These are phyloP conservation scores for Watsonalla binaria DNA, from an alignment of 2,888 invertebrate species.

Conservation along the genomic window DNA sequence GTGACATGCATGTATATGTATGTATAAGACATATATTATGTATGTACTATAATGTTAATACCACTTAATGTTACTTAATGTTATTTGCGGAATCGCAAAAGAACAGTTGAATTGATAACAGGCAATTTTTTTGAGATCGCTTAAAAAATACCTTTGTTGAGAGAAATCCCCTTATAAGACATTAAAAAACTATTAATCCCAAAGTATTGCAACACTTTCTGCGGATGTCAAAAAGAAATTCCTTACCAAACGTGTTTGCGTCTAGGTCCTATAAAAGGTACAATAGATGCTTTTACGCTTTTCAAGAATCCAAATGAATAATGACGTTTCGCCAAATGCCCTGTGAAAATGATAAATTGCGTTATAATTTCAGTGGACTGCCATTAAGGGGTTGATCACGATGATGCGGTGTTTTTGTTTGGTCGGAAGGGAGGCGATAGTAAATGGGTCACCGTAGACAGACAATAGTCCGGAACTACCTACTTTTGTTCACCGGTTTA, in stretches of 20 bases:
- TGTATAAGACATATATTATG: too few relatives aligned
- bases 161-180: too few relatives aligned
- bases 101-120: too few relatives aligned
- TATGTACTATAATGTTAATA: too few relatives aligned
- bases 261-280: conserved; percentile 34
- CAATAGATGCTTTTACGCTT: conserved; percentile 39
- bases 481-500: background rate
- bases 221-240: background rate
- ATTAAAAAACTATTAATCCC: too few relatives aligned
- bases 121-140: too few relatives aligned
- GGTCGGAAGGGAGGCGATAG: conserved; percentile 11
- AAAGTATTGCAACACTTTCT: too few relatives aligned
- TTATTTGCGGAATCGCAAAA: too few relatives aligned
- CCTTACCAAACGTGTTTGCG: conserved; percentile 18
- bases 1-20: too few relatives aligned
- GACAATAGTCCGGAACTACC: conserved; percentile 4
- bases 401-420: conserved; percentile 29
- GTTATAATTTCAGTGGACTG: conserved; percentile 47
- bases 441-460: conserved; percentile 10
- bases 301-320: conserved; percentile 51
- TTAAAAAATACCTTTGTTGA: too few relatives aligned
- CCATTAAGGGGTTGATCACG: conserved; percentile 34
- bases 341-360: conserved; percentile 55
- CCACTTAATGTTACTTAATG: too few relatives aligned
- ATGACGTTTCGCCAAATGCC: conserved; percentile 49